Conservation (phyloP, 2,888 invertebrate genomes). For the Oscheius sp. region DNA sequence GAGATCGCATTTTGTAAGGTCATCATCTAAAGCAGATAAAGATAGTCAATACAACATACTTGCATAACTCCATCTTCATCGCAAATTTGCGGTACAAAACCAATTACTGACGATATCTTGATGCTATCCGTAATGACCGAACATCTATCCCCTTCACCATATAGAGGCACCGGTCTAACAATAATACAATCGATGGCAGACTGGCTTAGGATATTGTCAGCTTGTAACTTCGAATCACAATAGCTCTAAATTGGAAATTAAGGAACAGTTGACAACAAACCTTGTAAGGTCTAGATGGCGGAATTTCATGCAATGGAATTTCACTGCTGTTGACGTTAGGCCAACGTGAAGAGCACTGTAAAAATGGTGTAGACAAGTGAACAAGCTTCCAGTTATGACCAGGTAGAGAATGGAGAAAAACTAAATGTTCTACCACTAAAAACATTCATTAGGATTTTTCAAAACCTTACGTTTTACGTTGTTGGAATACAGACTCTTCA, state of each 20-base stretch:
- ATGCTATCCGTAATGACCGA: conserved; percentile 58
- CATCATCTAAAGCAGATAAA: conserved; percentile 55
- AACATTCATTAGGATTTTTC: not conserved
- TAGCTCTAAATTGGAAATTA: conserved; percentile 49
- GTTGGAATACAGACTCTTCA: conserved; percentile 44
- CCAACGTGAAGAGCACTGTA: conserved; percentile 67
- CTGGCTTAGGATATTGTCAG: conserved; percentile 50
- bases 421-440: conserved; percentile 50
- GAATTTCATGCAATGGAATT: conserved; percentile 44
- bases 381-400: conserved; percentile 40
- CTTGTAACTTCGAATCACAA: conserved; percentile 58
- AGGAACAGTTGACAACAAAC: not conserved
- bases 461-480: conserved; percentile 59
- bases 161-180: conserved; percentile 46
- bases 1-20: conserved; percentile 64
- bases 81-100: conserved; percentile 53
- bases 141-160: conserved; percentile 55
- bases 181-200: conserved; percentile 43
- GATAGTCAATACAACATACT: conserved; percentile 38
- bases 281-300: conserved; percentile 32
- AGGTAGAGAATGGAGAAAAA: conserved; percentile 38
- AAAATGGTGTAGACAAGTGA: conserved; percentile 59
- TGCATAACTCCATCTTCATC: conserved; percentile 65
- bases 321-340: conserved; percentile 65
- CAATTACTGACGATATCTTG: conserved; percentile 44